Conservation (phyloP, 2,797 vertebrate species). For the Sebastes nivosus region DNA sequence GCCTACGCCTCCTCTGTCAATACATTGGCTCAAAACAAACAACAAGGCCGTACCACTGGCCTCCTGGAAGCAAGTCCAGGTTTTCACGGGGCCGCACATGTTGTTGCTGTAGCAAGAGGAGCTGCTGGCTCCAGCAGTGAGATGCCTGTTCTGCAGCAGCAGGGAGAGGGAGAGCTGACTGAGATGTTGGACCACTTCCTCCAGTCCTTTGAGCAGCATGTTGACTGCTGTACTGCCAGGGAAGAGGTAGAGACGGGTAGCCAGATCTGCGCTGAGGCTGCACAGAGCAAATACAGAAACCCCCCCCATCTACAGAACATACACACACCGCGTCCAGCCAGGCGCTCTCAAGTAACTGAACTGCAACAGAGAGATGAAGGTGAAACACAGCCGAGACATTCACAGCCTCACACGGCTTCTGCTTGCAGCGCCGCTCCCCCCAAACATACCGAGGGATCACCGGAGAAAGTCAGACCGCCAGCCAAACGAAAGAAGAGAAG, state of each 20-base stretch:
- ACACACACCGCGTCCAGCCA: background rate
- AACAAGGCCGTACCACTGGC: background rate
- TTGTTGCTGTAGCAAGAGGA: background rate
- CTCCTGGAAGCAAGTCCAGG: background rate
- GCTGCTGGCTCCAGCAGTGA: background rate
- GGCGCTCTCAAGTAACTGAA: background rate
- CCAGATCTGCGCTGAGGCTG: background rate
- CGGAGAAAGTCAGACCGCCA: rapidly evolving
- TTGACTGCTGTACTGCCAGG: constrained; percentile 2
- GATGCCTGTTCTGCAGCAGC: constrained; percentile 39
- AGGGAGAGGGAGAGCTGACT: constrained; percentile 57
- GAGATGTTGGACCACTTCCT: constrained; percentile 78
- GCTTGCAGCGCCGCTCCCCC: rapidly evolving
- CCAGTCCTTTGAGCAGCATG: constrained; percentile 67
- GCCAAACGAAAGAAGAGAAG: background rate
- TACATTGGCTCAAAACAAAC: background rate
- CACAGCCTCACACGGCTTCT: background rate
- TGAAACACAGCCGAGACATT: background rate
- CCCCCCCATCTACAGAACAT: background rate
- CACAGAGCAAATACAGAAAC: background rate
- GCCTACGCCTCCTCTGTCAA: background rate
- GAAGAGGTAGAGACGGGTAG: background rate
- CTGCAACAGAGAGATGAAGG: background rate
- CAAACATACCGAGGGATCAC: background rate
- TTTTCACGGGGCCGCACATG: background rate